Conservation (phyloP, 92 coral and sea anemone genomes). For the Porites evermanni region DNA sequence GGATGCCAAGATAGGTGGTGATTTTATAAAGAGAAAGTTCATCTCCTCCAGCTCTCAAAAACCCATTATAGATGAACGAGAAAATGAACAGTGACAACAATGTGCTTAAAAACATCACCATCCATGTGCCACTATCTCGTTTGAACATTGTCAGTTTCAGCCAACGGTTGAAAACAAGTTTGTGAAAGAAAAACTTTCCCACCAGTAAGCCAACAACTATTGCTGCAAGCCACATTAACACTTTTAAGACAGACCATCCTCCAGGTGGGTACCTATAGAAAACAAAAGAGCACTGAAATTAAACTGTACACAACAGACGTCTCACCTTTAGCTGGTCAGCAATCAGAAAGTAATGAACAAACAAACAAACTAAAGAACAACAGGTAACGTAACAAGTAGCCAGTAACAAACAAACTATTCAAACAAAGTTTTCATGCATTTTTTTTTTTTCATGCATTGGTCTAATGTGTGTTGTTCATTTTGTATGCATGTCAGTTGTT, state of each 20-base stretch:
- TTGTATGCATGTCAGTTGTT: too few relatives aligned
- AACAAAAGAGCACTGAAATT: neutral
- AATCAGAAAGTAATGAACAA: neutral
- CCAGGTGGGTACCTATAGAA: slow-evolving; percentile 80
- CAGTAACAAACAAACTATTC: too few relatives aligned
- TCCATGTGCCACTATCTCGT: slow-evolving; percentile 94
- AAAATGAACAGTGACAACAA: slow-evolving; percentile 84
- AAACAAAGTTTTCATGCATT: too few relatives aligned
- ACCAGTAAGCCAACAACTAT: slow-evolving; percentile 76
- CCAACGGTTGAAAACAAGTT: slow-evolving; percentile 65
- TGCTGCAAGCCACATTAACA: slow-evolving; percentile 79
- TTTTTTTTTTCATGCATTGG: too few relatives aligned
- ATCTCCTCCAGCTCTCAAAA: slow-evolving; percentile 77
- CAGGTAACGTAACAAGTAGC: too few relatives aligned
- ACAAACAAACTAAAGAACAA: too few relatives aligned
- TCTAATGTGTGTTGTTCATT: too few relatives aligned
- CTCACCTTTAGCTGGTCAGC: neutral
- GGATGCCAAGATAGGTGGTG: slow-evolving; percentile 77
- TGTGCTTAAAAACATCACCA: slow-evolving; percentile 93
- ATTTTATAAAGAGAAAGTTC: slow-evolving; percentile 69
- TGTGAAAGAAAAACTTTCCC: slow-evolving; percentile 91
- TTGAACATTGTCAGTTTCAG: slow-evolving; percentile 85
- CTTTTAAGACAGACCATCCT: slow-evolving; percentile 92
- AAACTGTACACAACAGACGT: too few relatives aligned
- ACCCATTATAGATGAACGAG: slow-evolving; percentile 91